A percentile compares a stretch with the other conserved stretches of the same genome.
Evolutionary conservation across 2,113 vertebrate species (phyloP).

Genomic region (Rhagologus leucostigma): DNA sequence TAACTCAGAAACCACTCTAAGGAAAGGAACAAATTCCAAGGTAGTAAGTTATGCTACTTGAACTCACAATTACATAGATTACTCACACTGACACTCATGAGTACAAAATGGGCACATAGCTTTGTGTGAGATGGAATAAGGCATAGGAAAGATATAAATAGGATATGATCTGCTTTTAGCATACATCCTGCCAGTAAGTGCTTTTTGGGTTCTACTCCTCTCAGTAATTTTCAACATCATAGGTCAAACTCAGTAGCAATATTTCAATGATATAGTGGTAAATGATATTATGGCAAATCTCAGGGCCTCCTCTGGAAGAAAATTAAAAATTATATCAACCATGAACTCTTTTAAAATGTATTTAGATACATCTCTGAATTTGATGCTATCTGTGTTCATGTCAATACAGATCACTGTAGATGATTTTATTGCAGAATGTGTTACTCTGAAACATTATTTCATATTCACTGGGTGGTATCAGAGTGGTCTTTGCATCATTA

Average conservation of each 20-base stretch:
- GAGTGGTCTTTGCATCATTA: not conserved
- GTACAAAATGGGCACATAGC: not conserved
- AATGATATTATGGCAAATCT: not conserved
- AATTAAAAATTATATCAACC: not conserved
- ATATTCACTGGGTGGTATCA: not conserved
- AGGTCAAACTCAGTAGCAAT: not conserved
- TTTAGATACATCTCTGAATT: not conserved
- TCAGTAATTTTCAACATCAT: constrained; percentile 1
- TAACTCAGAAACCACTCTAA: not conserved
- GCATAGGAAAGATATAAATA: not conserved
- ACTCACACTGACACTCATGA: not conserved
- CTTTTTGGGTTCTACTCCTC: not conserved
- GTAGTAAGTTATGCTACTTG: not conserved
- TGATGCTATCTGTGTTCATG: not conserved
- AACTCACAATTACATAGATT: constrained; percentile 21
- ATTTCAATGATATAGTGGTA: not conserved
- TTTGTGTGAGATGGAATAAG: constrained; percentile 10
- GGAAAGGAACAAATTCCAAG: not conserved
- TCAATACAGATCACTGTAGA: not conserved
- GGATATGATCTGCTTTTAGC: not conserved
- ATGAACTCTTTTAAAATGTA: not conserved
- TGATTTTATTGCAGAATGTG: not conserved
- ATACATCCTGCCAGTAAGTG: not conserved
- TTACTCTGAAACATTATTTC: not conserved
- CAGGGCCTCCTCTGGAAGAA: not conserved